Evolutionary conservation across 2,888 invertebrate species (phyloP).

Genomic region (Dryobota labecula): DNA sequence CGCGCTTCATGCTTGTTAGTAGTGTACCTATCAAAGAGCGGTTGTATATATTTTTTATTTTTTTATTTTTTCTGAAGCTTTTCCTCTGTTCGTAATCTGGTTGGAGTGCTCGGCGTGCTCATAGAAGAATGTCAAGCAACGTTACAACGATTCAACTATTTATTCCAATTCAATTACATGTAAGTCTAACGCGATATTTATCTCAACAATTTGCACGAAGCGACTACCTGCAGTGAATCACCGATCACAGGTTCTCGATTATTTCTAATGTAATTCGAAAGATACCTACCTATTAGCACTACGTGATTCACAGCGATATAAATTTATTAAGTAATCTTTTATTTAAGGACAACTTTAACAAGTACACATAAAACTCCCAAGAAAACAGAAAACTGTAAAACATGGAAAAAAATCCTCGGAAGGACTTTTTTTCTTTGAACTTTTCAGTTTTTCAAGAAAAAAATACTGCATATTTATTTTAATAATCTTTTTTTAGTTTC

Average conservation of each 20-base stretch:
- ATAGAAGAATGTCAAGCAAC: background rate
- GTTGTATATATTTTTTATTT: too few relatives aligned
- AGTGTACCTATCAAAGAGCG: too few relatives aligned
- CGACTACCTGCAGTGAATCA: conserved; percentile 44
- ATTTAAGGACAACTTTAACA: background rate
- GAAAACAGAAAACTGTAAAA: background rate
- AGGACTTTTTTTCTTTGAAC: too few relatives aligned
- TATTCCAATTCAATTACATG: conserved; percentile 21
- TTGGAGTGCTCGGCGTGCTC: too few relatives aligned
- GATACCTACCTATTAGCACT: conserved; percentile 9
- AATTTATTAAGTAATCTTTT: background rate
- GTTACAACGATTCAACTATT: conserved; percentile 3
- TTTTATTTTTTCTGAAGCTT: too few relatives aligned
- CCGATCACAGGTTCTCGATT: conserved; percentile 36
- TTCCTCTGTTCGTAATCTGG: too few relatives aligned
- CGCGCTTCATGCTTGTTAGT: too few relatives aligned
- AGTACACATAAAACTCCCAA: background rate
- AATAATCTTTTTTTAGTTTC: rapidly evolving
- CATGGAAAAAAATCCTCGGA: too few relatives aligned
- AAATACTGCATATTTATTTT: background rate
- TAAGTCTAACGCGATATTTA: conserved; percentile 32
- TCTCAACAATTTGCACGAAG: conserved; percentile 35
- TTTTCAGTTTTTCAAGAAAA: background rate
- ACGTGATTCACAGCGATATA: conserved; percentile 30
- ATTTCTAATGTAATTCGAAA: conserved; percentile 35